Evolutionary conservation across 30 jellyfish, hydroid and myxozoan species (phyloP).

Genomic region (Cassiopea andromeda): DNA sequence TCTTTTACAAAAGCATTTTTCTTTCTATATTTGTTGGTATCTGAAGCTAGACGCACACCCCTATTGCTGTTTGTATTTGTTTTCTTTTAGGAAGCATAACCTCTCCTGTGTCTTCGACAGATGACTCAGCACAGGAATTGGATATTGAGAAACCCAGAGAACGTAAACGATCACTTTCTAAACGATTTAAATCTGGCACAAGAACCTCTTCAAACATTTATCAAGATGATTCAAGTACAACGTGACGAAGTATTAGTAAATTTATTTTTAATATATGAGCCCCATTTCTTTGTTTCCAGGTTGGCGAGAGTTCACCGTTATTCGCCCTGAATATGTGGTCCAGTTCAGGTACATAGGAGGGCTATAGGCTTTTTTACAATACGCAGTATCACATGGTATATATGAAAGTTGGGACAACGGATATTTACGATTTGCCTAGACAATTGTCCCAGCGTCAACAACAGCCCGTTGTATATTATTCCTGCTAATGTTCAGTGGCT

Average conservation of each 20-base stretch:
- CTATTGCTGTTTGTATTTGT: neutral
- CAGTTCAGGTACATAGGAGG: neutral
- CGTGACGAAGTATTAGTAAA: conserved; percentile 7
- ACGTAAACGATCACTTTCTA: conserved; percentile 60
- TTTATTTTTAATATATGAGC: neutral
- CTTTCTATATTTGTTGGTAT: no score
- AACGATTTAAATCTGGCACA: conserved; percentile 58
- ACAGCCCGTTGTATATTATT: no score
- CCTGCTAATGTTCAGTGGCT: no score
- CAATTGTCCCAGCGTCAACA: no score
- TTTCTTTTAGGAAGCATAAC: conserved; percentile 25
- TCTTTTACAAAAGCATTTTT: no score
- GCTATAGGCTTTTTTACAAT: neutral
- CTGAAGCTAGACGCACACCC: no score
- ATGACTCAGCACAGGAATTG: conserved; percentile 28
- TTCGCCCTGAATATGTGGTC: neutral
- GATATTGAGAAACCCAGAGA: conserved; percentile 66
- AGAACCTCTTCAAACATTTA: conserved; percentile 46
- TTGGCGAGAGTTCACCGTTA: neutral
- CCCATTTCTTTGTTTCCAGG: neutral
- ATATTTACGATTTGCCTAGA: neutral
- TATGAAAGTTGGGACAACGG: neutral
- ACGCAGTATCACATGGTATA: neutral
- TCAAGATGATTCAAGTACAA: conserved; percentile 58
- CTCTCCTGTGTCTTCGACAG: conserved; percentile 53